Evolutionary conservation across 1,140 invertebrate genomes (phyloP), one percentile per base, ranked within the genome.

Genomic region (Tribolium castaneum): DNA sequence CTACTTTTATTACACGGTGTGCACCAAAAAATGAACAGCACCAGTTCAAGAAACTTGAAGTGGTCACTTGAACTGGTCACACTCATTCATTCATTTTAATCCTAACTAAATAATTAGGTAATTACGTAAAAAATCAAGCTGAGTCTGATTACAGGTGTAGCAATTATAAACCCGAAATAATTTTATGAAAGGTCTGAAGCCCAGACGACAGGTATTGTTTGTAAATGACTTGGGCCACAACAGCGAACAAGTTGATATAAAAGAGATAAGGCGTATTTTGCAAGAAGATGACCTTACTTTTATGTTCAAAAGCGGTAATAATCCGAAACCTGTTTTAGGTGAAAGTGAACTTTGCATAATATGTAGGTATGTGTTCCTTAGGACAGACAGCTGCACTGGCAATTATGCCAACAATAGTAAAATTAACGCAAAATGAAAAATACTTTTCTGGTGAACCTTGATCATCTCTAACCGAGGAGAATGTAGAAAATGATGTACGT

Each of bases 331-430:
- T 35, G 59, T 35, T 66, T 22, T 35, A 35, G 14, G 59, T 66
- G 59, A 66, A 66, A 66, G 59, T 66, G 59, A 66, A 66, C 59
- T 66, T 66, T 66, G 59, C 59, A 66, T 66, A 59, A 45, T 45
- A 45, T 45, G 9, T 45, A 45, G 39, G 39, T 45, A 45, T 45
- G 39, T 45, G 7, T 45, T 45, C 39, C 39, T 45, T 45, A 45
- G 7, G 7, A 10, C 39, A 10, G 9, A 10, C 25, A 30, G 25
- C 25, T 30, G 25, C 25, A 30, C 3, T 4, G 25, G 5, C 5
- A 30, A 30, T 30, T 30, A 5, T 30, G 25, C 5, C 25, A 30
- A 30, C 25, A 30, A 30, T 30, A 30, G 5, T 1, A 30, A 30
- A 30, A 30, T 30, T 5, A 30, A 6, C 1, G 1, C 25, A 5